Evolutionary conservation across 2,797 vertebrate genomes (phyloP).

Genomic region (Poecilia velifera): DNA sequence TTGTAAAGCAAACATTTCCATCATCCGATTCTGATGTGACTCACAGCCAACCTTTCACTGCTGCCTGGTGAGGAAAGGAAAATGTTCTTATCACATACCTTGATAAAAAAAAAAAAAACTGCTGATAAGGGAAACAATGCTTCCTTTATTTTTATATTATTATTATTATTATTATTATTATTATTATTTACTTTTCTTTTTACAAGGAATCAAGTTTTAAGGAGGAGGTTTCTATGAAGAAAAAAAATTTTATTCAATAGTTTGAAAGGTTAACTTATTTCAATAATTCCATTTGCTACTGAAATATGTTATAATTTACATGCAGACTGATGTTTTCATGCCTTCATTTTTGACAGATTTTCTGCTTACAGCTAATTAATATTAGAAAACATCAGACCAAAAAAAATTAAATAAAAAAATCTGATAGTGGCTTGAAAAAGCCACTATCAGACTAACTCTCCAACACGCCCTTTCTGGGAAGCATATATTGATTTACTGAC

Average conservation of each 20-base stretch:
- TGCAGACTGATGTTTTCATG: neutral
- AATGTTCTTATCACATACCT: neutral
- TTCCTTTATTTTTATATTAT: neutral
- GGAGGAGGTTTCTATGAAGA: too few relatives aligned
- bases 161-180: neutral
- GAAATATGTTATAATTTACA: neutral
- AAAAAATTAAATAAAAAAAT: neutral
- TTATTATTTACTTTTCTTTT: too few relatives aligned
- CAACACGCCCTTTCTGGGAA: neutral
- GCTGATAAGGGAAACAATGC: too few relatives aligned
- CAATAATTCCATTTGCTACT: neutral
- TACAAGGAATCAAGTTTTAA: too few relatives aligned
- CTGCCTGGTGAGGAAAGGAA: slow-evolving; percentile 11
- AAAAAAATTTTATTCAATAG: neutral
- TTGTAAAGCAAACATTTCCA: slow-evolving; percentile 29
- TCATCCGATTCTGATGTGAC: slow-evolving; percentile 27
- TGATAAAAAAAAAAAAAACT: too few relatives aligned
- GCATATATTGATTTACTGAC: neutral
- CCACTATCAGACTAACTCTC: neutral
- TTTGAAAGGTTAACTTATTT: neutral
- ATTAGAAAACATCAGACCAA: neutral
- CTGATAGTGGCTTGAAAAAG: too few relatives aligned
- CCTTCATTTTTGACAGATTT: neutral
- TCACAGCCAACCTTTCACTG: slow-evolving; percentile 25
- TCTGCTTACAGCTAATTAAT: neutral